Evolutionary conservation across 1,140 invertebrate species (phyloP), one percentile per base, ranked within the genome.

Genomic region (Diachasmimorpha longicaudata): DNA sequence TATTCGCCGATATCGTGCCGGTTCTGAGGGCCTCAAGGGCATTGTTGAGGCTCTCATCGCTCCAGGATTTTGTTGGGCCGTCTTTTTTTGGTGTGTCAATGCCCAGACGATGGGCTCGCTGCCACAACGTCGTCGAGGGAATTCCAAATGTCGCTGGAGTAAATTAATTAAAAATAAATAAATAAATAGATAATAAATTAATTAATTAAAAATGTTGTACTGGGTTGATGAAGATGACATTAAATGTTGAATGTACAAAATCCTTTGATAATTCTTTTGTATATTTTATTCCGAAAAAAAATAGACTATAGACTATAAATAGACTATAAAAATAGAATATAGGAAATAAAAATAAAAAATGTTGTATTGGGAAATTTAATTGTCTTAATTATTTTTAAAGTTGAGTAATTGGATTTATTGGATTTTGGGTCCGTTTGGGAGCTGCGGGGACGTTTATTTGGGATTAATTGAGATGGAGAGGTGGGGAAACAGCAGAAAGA

Each of bases 11-110:
- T 85, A 96, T 95, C 31, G 94, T 93, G 14, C 95, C 95, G 14
- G 94, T 94, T 58, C 95, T 90, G 13, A 96, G 82, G 1, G 95
- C 95, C 80, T 95, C 94, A 70, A 96, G 88, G 0, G 95, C 95
- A 75, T 91, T 93, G 76, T 94, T 94, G 19, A 97, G 87, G 81
- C 95, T 94, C 77, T 94, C 94, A 85, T 96, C 95, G 80, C 94
- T 95, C 96, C 96, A 97, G 0, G 94, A 94, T 86, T 96, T 96
- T 9, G 94, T 93, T 1, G 93, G 93, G 11, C 94, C 95, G 83
- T 96, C 95, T 86, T 96, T 96, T 89, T 96, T 97, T 42, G 95
- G 95, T 71, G 96, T 96, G 87, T 96, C 95, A 83, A 97, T 97
- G 48, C 94, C 95, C 79, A 95, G 85, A 73, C 94, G 90, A 88